A percentile compares a stretch with the other conserved stretches of the same genome.
phyloP scores from a whole-genome alignment of 2,888 invertebrate species.

The Macaria notata region DNA sequence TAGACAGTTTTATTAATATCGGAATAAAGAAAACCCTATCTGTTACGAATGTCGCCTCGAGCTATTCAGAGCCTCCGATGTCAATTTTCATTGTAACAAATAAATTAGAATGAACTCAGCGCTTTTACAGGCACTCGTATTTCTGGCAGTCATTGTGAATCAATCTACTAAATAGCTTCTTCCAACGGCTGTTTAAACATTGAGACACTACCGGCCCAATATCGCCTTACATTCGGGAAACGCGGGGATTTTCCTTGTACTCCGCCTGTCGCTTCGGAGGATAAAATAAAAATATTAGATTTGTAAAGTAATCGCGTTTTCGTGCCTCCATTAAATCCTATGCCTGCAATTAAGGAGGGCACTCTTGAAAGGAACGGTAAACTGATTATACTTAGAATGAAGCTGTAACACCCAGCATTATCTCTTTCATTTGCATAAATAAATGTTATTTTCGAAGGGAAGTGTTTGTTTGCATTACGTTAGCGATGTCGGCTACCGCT shows the following conservation, averaged over 20 bases:
- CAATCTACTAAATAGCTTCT: conserved; percentile 21
- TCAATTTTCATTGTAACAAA: conserved; percentile 13
- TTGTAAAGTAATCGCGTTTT: conserved; percentile 58
- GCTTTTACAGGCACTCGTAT: conserved; percentile 6
- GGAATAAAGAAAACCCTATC: conserved; percentile 1
- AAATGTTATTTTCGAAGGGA: conserved; percentile 55
- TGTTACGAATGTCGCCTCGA: background rate
- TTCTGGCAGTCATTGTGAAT: conserved; percentile 19
- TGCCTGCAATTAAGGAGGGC: conserved; percentile 60
- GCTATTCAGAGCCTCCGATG: background rate
- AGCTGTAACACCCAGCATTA: conserved; percentile 65
- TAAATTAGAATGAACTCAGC: conserved; percentile 20
- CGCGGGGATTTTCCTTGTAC: conserved; percentile 19
- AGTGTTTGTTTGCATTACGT: conserved; percentile 54
- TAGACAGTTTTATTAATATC: background rate
- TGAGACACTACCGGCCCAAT: conserved; percentile 13
- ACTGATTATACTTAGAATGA: conserved; percentile 69
- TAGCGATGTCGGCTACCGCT: conserved; percentile 35
- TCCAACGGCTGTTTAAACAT: conserved; percentile 16
- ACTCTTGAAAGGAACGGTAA: conserved; percentile 53
- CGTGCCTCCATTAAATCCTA: conserved; percentile 65
- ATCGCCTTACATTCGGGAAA: conserved; percentile 16
- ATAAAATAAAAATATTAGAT: conserved; percentile 38
- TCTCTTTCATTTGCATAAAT: conserved; percentile 63
- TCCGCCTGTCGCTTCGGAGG: conserved; percentile 18